Base-by-base conservation (phyloP, 2,888 invertebrate species). In the Limnephilus marmoratus region DNA sequence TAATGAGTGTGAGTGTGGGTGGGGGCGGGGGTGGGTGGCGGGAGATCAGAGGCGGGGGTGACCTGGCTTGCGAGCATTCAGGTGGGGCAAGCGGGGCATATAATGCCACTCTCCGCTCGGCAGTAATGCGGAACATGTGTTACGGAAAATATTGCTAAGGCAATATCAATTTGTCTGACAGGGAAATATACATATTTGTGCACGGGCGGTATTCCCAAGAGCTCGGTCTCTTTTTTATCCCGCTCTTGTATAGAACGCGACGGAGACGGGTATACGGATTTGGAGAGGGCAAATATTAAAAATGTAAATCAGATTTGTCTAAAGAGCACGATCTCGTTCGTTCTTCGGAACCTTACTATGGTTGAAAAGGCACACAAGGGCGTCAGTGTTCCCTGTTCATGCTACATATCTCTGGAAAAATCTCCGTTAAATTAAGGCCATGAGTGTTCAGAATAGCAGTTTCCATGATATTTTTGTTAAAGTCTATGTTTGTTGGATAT, bases 151-250 rank as follows among this genome's bases (percentile, higher is more conserved):
- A 93, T 93, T 92, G 93, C 92, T 86, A 91, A 90, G 92, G 93
- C 93, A 93, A 93, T 93, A 93, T 93, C 93, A 93, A 93, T 93
- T 93, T 93, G 92, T 93, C 91, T 92, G 92, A 82, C 91, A 91
- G 92, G 87, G 80, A 92, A 89, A 91, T 93, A 92, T 92, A 92
- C 91, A 91, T 91, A 91, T 93, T 92, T 93, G 92, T 93, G 92
- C 93, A 93, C 82, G 81, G 81, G 49, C 49, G 86, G 87, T 87
- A 34, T 87, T 87, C 87, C 87, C 87, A 37, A 41, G 85, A 85
- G 85, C 85, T 68, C 68, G 68, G 85, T 85, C 37, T 41, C 85
- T 85, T 85, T 85, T 85, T 85, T 85, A 31, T 85, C 90, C 90
- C 80, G 83, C 90, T n/a, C 68, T 88, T 81, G 81, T 34, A 37